Percentiles rank a stretch among this genome's conserved stretches.
phyloP scores from a whole-genome alignment of 2,888 invertebrate genomes.

The Anodontia alba region DNA sequence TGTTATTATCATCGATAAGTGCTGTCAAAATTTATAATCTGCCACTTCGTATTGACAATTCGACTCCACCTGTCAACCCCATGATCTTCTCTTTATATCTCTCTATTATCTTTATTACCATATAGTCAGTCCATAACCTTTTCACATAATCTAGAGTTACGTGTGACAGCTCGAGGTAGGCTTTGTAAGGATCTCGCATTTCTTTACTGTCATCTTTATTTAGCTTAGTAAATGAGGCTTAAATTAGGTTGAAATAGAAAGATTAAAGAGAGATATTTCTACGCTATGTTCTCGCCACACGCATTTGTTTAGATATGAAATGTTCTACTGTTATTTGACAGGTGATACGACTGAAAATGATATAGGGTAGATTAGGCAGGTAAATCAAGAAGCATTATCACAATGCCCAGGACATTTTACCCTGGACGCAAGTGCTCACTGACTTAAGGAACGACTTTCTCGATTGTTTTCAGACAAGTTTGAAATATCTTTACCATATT shows the following conservation, averaged over 20 bases:
- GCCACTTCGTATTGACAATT: not conserved
- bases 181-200: not conserved
- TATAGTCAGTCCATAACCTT: not conserved
- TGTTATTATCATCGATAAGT: not conserved
- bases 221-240: slow-evolving; percentile 4
- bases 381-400: too few species aligned
- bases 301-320: not conserved
- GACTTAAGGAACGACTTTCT: too few species aligned
- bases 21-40: slow-evolving; percentile 14
- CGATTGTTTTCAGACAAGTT: too few species aligned
- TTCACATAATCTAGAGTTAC: slow-evolving; percentile 1
- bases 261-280: not conserved
- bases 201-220: slow-evolving; percentile 8
- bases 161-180: slow-evolving; percentile 10
- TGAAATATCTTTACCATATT: too few species aligned
- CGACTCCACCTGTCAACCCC: slow-evolving; percentile 8
- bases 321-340: not conserved
- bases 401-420: too few species aligned
- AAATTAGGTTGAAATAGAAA: not conserved
- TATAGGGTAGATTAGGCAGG: too few species aligned
- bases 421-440: too few species aligned
- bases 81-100: not conserved
- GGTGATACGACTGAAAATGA: not conserved
- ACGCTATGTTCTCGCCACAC: not conserved
- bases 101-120: slow-evolving; percentile 1